A percentile compares a stretch with the other conserved stretches of the same genome.
Evolutionary conservation across 2,888 invertebrate species (phyloP).

Genomic region (Mythimna pallens): DNA sequence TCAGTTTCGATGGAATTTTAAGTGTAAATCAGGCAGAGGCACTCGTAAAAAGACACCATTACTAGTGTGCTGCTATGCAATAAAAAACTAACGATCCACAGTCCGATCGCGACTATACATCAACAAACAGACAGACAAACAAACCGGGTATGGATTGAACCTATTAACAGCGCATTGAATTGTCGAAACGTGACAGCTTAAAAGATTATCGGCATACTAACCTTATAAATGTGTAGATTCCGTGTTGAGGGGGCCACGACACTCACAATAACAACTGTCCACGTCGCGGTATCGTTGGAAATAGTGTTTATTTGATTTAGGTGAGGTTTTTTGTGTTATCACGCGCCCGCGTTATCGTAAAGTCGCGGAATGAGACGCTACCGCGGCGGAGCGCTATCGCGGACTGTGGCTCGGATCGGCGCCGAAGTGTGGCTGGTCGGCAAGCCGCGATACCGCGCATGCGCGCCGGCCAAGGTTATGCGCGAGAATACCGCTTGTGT

Average conservation of each 20-base stretch:
- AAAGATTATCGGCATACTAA: slow-evolving; percentile 78
- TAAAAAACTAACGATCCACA: slow-evolving; percentile 76
- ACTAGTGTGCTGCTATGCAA: slow-evolving; percentile 66
- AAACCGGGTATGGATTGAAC: slow-evolving; percentile 78
- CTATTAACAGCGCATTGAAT: slow-evolving; percentile 82
- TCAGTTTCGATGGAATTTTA: slow-evolving; percentile 73
- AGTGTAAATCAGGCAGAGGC: slow-evolving; percentile 67
- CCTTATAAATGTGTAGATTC: slow-evolving; percentile 68
- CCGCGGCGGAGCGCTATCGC: slow-evolving; percentile 77
- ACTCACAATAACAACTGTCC: slow-evolving; percentile 51
- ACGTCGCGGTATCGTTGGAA: slow-evolving; percentile 42
- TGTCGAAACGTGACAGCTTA: slow-evolving; percentile 84
- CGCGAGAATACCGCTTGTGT: slow-evolving; percentile 74
- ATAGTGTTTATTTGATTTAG: slow-evolving; percentile 56
- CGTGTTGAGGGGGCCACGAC: slow-evolving; percentile 32
- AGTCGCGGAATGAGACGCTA: slow-evolving; percentile 60
- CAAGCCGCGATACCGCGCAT: slow-evolving; percentile 76
- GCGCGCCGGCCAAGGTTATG: slow-evolving; percentile 84
- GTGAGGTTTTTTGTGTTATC: slow-evolving; percentile 65
- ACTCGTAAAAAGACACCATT: slow-evolving; percentile 73
- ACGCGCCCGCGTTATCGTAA: slow-evolving; percentile 57
- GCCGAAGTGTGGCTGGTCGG: slow-evolving; percentile 71
- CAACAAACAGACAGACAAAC: slow-evolving; percentile 78
- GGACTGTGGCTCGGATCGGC: slow-evolving; percentile 78
- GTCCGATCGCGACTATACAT: slow-evolving; percentile 63